Conservation (phyloP, 2,888 invertebrate species). For the Acanthosepion esculentum region DNA sequence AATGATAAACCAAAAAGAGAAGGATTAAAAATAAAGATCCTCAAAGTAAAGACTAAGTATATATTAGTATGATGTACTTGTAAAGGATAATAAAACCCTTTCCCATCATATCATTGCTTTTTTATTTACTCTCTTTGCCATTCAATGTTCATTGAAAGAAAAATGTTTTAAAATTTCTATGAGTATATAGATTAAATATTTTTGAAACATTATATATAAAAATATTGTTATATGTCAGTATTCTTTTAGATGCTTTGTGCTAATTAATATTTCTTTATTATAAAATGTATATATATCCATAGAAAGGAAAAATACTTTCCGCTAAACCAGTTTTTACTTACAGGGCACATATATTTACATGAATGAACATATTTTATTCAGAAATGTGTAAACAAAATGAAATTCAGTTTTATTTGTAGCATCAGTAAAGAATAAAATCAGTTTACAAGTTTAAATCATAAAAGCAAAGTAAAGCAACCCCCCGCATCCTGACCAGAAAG, state of each 20-base stretch:
- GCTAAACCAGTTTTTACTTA: neutral
- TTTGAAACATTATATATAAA: neutral
- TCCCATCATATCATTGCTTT: too few relatives aligned
- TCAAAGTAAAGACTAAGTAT: neutral
- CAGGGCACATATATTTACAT: neutral
- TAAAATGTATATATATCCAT: neutral
- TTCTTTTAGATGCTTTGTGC: neutral
- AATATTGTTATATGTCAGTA: neutral
- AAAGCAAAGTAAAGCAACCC: neutral
- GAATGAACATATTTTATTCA: neutral
- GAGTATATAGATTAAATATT: too few relatives aligned
- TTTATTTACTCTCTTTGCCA: neutral
- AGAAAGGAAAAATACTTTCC: neutral
- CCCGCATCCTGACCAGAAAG: neutral
- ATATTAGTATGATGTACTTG: too few relatives aligned
- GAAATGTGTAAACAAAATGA: neutral
- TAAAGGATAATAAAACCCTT: too few relatives aligned
- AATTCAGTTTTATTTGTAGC: neutral
- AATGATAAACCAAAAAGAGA: neutral
- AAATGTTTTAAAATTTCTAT: too few relatives aligned
- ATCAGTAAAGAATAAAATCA: neutral
- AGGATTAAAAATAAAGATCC: neutral
- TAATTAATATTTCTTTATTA: neutral
- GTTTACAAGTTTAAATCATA: neutral
- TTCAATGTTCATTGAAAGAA: too few relatives aligned